Conservation (phyloP, 2,888 invertebrate species). For the Dysmachus trigonus region DNA sequence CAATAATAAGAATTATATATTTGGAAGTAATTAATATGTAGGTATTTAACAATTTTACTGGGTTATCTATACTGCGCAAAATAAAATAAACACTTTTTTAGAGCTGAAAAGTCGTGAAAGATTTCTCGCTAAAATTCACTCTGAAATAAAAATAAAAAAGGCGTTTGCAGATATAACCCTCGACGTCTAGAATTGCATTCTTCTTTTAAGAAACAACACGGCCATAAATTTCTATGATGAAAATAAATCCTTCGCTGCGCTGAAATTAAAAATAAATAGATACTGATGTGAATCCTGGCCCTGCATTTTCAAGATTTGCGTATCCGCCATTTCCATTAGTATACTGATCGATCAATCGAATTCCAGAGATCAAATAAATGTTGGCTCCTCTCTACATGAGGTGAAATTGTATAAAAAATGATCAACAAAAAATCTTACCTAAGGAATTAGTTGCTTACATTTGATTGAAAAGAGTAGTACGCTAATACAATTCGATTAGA, state of each 20-base stretch:
- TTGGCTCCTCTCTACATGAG: constrained; percentile 53
- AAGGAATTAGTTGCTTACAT: background rate
- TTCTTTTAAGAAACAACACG: background rate
- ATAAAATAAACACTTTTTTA: too few relatives aligned
- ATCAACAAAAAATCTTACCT: background rate
- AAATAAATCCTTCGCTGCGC: constrained; percentile 63
- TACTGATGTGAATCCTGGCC: constrained; percentile 59
- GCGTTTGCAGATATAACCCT: too few relatives aligned
- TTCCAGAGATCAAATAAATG: constrained; percentile 57
- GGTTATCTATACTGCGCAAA: too few relatives aligned
- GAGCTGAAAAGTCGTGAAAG: too few relatives aligned
- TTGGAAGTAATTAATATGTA: too few relatives aligned
- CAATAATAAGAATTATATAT: too few relatives aligned
- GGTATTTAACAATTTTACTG: too few relatives aligned
- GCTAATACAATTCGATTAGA: background rate
- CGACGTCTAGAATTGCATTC: too few relatives aligned
- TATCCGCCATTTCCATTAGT: constrained; percentile 64
- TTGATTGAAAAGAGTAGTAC: background rate
- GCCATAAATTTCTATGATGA: constrained; percentile 63
- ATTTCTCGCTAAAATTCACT: too few relatives aligned
- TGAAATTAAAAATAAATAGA: constrained; percentile 64
- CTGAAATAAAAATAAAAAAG: too few relatives aligned
- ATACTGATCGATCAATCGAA: constrained; percentile 63
- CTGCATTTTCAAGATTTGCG: constrained; percentile 61
- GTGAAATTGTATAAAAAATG: too few relatives aligned